These are phyloP conservation scores for Microtus pennsylvanicus DNA, from an alignment of 2,113 vertebrate genomes.

Conservation along the genomic window DNA sequence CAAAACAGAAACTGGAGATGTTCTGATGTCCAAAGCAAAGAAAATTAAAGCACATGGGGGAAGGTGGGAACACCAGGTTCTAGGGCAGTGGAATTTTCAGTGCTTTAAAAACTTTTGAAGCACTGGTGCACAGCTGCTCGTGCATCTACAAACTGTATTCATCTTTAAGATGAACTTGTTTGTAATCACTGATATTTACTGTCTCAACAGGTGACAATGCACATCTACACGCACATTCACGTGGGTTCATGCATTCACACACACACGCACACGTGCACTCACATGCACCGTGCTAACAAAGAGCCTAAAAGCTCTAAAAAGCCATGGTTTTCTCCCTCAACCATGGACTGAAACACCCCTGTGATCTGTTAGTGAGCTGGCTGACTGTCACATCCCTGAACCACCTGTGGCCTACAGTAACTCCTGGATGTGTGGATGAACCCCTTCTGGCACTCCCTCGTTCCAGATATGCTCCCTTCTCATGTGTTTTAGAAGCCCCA, in stretches of 20 bases:
- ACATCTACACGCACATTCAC: background rate
- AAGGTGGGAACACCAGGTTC: background rate
- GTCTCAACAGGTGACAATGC: background rate
- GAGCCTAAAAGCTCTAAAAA: background rate
- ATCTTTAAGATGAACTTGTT: constrained; percentile 35
- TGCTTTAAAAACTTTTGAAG: background rate
- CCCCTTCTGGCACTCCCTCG: background rate
- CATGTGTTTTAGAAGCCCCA: background rate
- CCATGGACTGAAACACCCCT: background rate
- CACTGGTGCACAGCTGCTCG: background rate
- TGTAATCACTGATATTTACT: constrained; percentile 15
- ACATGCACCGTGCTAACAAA: background rate
- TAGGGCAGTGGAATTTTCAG: background rate
- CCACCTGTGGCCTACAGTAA: accelerated
- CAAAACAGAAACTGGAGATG: background rate
- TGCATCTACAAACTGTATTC: background rate
- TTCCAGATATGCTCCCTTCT: background rate
- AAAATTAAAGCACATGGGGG: background rate
- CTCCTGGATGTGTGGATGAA: background rate
- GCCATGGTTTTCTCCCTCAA: background rate
- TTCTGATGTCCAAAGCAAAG: background rate
- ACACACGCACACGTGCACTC: background rate
- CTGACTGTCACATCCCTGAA: accelerated
- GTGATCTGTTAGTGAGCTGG: background rate
- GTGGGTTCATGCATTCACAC: background rate